Evolutionary conservation across 1,140 invertebrate genomes (phyloP).

Genomic region (Lordiphosa collinella): DNA sequence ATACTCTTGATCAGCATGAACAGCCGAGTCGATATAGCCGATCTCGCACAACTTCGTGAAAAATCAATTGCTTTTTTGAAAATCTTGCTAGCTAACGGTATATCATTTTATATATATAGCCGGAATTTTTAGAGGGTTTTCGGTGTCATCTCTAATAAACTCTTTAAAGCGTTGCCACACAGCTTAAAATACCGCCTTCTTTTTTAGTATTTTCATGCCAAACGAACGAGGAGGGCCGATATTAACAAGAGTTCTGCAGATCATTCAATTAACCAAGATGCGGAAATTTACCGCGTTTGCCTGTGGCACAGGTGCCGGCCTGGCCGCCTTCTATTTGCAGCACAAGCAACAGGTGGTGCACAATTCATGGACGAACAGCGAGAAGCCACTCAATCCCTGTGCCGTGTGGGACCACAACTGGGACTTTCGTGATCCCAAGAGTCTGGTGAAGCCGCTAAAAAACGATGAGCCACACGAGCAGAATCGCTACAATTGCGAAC

Average conservation of each 20-base stretch:
- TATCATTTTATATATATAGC: too few species aligned
- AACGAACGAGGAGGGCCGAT: too few species aligned
- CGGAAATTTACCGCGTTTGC: constrained; percentile 62
- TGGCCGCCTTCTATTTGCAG: constrained; percentile 61
- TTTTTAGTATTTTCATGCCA: too few species aligned
- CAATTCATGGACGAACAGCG: constrained; percentile 85
- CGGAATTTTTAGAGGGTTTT: not conserved
- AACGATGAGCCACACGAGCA: constrained; percentile 82
- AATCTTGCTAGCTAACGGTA: too few species aligned
- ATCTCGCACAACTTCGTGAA: too few species aligned
- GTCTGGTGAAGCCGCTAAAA: constrained; percentile 84
- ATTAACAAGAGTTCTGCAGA: too few species aligned
- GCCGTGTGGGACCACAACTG: constrained; percentile 92
- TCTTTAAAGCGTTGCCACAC: too few species aligned
- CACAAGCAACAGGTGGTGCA: constrained; percentile 35
- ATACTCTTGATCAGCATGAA: too few species aligned
- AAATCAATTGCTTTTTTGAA: too few species aligned
- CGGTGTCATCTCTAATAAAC: too few species aligned
- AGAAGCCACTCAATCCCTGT: constrained; percentile 80
- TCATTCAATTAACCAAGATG: constrained; percentile 20
- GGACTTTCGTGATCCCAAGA: constrained; percentile 90
- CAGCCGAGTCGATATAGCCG: too few species aligned
- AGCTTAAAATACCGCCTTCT: too few species aligned
- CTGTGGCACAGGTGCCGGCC: constrained; percentile 61
- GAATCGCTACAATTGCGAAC: constrained; percentile 83